Evolutionary conservation across 2,797 vertebrate genomes (phyloP).

Genomic region (Mustela erminea): DNA sequence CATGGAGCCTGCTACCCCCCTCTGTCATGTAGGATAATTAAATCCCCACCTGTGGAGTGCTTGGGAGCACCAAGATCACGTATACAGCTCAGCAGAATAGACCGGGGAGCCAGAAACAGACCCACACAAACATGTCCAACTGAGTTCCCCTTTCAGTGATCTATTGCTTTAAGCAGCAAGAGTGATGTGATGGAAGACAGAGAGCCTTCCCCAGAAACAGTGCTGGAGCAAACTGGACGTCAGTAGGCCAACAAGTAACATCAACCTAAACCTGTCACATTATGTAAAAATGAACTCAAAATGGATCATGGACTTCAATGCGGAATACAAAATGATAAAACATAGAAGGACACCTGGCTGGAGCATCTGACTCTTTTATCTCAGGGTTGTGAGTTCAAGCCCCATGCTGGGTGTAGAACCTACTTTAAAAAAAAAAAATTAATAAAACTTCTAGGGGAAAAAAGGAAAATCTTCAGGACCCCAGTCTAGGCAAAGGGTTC

Average conservation of each 20-base stretch:
- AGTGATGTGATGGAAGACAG: not conserved
- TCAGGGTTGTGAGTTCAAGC: not conserved
- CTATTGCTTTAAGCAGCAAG: conserved; percentile 27
- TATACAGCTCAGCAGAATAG: fast-evolving
- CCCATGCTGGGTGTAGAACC: not conserved
- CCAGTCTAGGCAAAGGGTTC: not conserved
- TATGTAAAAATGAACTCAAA: conserved; percentile 10
- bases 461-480: not conserved
- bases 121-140: not conserved
- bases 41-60: not conserved
- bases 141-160: not conserved
- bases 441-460: not conserved
- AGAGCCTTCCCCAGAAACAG: not conserved
- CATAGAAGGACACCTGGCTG: not conserved
- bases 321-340: not conserved
- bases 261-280: not conserved
- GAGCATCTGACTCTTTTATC: not conserved
- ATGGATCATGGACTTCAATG: not conserved
- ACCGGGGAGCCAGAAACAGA: not conserved
- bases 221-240: not conserved
- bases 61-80: not conserved
- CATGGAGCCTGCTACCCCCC: not conserved
- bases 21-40: not conserved
- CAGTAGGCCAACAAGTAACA: not conserved
- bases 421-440: not conserved